Conservation (phyloP, 2,888 invertebrate species). For the Protophormia terraenovae region DNA sequence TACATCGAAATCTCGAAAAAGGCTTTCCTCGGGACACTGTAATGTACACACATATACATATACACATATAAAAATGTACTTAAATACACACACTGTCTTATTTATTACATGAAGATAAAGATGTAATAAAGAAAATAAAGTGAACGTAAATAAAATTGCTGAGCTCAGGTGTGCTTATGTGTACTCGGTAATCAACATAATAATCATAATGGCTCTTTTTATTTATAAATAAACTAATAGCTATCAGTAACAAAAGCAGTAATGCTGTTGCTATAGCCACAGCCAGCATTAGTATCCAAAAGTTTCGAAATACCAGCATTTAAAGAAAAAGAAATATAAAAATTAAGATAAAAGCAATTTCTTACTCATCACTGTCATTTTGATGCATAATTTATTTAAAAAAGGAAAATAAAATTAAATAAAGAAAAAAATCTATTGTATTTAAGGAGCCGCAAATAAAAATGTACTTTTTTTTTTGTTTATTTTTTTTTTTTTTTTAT, state of each 20-base stretch:
- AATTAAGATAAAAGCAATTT: neutral
- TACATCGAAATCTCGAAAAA: no score
- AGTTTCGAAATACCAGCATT: neutral
- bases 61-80: no score
- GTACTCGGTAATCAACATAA: constrained; percentile 44
- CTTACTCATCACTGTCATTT: no score
- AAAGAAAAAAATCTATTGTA: no score
- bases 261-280: neutral
- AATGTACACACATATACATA: no score
- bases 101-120: neutral
- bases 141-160: constrained; percentile 3
- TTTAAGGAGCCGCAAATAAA: no score
- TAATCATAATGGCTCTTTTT: constrained; percentile 37
- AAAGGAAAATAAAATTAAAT: neutral
- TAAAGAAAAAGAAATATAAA: neutral
- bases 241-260: neutral
- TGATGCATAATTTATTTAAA: no score
- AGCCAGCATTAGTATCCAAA: neutral
- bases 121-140: constrained; percentile 6
- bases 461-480: no score
- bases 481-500: no score
- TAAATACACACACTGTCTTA: no score
- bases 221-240: neutral
- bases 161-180: constrained; percentile 1
- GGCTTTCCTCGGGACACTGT: no score